Evolutionary conservation across 1,140 invertebrate genomes (phyloP).

Genomic region (Popillia japonica): DNA sequence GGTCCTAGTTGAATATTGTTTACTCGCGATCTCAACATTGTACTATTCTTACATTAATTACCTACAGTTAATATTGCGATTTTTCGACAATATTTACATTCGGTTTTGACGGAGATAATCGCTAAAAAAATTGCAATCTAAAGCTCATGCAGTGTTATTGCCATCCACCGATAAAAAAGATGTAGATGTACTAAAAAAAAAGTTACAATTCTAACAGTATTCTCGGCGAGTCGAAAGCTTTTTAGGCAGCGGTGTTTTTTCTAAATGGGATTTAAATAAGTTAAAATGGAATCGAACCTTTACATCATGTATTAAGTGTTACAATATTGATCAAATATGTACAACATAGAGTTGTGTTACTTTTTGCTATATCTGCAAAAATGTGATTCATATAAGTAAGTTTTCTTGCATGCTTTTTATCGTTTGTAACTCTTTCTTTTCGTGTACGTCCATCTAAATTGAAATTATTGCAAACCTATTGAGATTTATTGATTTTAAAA

Average conservation of each 20-base stretch:
- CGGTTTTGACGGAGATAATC: too few relatives aligned
- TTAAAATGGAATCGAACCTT: background rate
- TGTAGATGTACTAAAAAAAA: too few relatives aligned
- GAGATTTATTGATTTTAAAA: too few relatives aligned
- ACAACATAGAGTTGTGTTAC: conserved; percentile 20
- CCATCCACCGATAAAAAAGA: too few relatives aligned
- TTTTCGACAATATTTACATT: background rate
- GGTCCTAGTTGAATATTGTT: conserved; percentile 33
- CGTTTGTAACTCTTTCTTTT: too few relatives aligned
- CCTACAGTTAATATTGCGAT: background rate
- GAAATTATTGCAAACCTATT: too few relatives aligned
- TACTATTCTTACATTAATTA: background rate
- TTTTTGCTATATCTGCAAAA: conserved; percentile 26
- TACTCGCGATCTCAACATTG: conserved; percentile 12
- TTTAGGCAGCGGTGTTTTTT: too few relatives aligned
- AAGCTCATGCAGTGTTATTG: background rate
- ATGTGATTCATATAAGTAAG: conserved; percentile 26
- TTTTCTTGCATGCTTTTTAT: conserved; percentile 14
- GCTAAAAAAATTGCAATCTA: background rate
- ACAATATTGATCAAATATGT: conserved; percentile 24
- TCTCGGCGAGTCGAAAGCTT: too few relatives aligned
- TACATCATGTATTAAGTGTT: conserved; percentile 23
- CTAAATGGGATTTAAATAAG: too few relatives aligned
- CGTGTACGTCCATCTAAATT: too few relatives aligned
- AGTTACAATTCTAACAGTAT: too few relatives aligned